A percentile compares a stretch with the other conserved stretches of the same genome.
These are phyloP conservation scores for Drosophila micromelanica DNA, from an alignment of 1,140 invertebrate species.

Conservation along the genomic window DNA sequence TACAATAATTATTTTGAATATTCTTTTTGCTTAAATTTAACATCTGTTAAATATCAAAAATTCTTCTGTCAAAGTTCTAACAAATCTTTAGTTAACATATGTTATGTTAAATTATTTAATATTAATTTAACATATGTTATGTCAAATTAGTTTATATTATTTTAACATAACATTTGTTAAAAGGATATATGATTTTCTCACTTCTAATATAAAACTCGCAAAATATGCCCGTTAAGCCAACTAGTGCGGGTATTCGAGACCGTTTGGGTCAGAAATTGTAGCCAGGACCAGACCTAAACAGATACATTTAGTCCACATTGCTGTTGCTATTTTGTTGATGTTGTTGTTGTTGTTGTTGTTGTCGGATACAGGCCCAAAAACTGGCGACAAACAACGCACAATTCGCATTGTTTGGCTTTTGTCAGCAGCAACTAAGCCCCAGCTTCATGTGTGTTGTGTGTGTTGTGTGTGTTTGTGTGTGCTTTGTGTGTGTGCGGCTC, in stretches of 20 bases:
- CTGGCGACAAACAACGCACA: slow-evolving; percentile 58
- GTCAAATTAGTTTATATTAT: too few species aligned
- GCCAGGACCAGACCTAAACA: slow-evolving; percentile 28
- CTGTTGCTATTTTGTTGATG: slow-evolving; percentile 3
- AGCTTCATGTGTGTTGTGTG: slow-evolving; percentile 35
- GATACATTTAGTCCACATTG: slow-evolving; percentile 54
- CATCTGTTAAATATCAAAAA: too few species aligned
- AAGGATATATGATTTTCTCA: neutral
- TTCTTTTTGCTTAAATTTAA: too few species aligned
- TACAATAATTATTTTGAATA: too few species aligned
- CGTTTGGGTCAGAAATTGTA: slow-evolving; percentile 34
- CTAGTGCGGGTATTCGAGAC: slow-evolving; percentile 8
- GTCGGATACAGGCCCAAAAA: slow-evolving; percentile 30
- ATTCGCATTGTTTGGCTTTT: slow-evolving; percentile 78
- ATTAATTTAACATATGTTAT: neutral
- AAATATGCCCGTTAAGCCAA: neutral
- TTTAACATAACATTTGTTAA: neutral
- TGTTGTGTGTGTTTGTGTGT: slow-evolving; percentile 14
- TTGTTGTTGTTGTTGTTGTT: slow-evolving; percentile 6
- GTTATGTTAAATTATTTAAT: too few species aligned
- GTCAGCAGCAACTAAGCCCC: slow-evolving; percentile 63
- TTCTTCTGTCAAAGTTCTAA: neutral
- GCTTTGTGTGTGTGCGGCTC: slow-evolving; percentile 25
- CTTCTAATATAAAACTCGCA: neutral
- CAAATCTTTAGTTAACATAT: too few species aligned